Evolutionary conservation across 35 echinoderm and acorn worm species (phyloP).

Genomic region (Eucidaris tribuloides): DNA sequence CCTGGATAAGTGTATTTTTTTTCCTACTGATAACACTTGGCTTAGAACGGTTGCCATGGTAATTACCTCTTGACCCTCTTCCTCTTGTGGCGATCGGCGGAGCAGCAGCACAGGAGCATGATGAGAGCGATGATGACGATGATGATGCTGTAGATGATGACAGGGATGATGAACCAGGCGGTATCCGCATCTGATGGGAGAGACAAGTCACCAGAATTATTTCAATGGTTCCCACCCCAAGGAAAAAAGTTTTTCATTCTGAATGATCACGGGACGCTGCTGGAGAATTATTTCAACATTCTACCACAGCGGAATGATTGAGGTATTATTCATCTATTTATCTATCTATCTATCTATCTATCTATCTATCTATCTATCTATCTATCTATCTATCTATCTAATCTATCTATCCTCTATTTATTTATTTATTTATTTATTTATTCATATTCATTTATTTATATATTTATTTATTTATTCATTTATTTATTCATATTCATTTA

Average conservation of each 20-base stretch:
- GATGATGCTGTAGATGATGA: conserved; percentile 36
- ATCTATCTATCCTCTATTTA: too few species aligned
- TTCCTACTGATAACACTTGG: too few species aligned
- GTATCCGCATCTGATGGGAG: neutral
- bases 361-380: too few species aligned
- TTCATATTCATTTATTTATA: too few species aligned
- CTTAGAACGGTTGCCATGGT: too few species aligned
- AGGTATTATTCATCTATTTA: neutral
- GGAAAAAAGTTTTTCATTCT: neutral
- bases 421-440: too few species aligned
- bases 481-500: too few species aligned
- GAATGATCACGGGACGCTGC: neutral
- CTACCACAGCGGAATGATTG: neutral
- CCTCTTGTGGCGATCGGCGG: neutral
- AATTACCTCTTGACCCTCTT: conserved; percentile 9
- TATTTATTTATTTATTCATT: too few species aligned
- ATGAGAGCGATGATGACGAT: conserved; percentile 32
- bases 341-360: neutral
- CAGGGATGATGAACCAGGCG: conserved; percentile 30
- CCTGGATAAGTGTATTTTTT: too few species aligned
- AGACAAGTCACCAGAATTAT: too few species aligned
- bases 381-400: too few species aligned
- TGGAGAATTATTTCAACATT: neutral
- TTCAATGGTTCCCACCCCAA: neutral
- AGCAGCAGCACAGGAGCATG: conserved; percentile 5